Evolutionary conservation across 2,113 vertebrate genomes (phyloP).

Genomic region (Meles meles): DNA sequence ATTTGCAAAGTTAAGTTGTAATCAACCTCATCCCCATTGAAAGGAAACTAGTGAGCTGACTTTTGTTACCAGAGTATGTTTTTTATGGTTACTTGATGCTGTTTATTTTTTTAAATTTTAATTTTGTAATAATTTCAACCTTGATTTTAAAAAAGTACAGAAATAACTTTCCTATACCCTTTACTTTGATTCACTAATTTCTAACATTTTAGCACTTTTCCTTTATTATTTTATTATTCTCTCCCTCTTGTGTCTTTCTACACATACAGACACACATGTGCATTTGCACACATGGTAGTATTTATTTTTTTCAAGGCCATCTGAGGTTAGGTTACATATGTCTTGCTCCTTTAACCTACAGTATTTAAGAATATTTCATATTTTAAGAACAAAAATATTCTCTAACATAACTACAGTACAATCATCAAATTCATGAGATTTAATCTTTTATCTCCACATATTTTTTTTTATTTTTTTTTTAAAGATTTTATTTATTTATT

Average conservation of each 20-base stretch:
- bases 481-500: too few relatives aligned
- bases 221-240: background rate
- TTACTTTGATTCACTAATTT: background rate
- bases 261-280: background rate
- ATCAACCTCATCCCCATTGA: background rate
- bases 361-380: background rate
- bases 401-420: background rate
- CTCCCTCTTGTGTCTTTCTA: background rate
- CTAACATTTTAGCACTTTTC: background rate
- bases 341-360: background rate
- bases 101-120: conserved; percentile 17
- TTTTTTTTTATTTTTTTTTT: too few relatives aligned
- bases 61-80: background rate
- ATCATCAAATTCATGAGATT: background rate
- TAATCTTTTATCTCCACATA: background rate
- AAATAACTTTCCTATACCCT: background rate
- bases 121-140: background rate
- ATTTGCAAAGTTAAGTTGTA: background rate
- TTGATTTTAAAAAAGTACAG: background rate
- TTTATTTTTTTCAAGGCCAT: background rate
- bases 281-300: background rate
- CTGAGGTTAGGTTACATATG: background rate
- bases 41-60: background rate
- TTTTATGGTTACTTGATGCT: background rate
- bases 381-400: background rate